Conservation (phyloP, 2,797 vertebrate genomes). For the Cercopithecus mitis region DNA sequence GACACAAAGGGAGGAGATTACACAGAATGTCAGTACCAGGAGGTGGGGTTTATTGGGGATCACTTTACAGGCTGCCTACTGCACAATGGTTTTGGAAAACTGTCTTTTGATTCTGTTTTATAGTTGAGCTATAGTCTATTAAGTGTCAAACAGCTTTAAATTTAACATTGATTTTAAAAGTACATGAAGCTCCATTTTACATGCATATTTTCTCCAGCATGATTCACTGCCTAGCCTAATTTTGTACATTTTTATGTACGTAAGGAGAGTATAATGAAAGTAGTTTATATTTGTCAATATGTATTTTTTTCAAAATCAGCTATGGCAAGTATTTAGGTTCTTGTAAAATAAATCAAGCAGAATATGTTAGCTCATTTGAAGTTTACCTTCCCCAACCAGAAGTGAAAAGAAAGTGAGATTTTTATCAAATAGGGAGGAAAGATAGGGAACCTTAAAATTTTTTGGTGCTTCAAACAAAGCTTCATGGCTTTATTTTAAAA, state of each 20-base stretch:
- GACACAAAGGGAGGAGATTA: neutral
- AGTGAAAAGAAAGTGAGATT: neutral
- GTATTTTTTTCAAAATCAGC: neutral
- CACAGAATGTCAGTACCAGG: neutral
- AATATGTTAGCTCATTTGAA: neutral
- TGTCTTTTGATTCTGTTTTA: neutral
- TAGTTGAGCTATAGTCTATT: neutral
- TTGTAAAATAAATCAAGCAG: neutral
- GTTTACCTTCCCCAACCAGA: neutral
- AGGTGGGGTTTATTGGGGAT: neutral
- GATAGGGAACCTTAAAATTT: neutral
- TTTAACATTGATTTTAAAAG: neutral
- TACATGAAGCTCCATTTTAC: neutral
- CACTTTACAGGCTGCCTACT: neutral
- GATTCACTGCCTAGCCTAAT: neutral
- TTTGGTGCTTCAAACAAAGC: neutral
- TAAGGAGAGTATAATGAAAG: neutral
- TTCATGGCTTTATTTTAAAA: neutral
- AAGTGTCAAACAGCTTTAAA: neutral
- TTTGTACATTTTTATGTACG: neutral
- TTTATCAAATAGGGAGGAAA: neutral
- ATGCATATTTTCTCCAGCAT: neutral
- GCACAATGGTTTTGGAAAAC: neutral
- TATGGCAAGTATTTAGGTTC: neutral
- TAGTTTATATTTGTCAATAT: neutral